These are phyloP conservation scores for Melanocharis versteri DNA, from an alignment of 2,113 vertebrate genomes.

Conservation along the genomic window DNA sequence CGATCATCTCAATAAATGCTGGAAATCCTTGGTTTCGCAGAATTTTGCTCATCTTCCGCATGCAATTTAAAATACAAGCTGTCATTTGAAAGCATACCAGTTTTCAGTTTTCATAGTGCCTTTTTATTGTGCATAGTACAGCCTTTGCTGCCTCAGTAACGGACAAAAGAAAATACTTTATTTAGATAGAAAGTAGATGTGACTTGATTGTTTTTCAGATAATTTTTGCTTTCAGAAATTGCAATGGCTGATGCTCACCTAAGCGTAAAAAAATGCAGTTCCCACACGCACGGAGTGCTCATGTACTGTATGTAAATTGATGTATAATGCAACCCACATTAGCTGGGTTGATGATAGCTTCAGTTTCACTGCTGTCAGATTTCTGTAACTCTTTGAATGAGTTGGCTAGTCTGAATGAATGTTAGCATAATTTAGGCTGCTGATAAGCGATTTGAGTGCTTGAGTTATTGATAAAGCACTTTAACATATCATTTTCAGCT, in stretches of 20 bases:
- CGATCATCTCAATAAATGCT: neutral
- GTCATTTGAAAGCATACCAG: neutral
- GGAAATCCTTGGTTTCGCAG: neutral
- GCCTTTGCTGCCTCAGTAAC: neutral
- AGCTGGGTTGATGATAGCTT: slow-evolving; percentile 58
- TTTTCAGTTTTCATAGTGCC: neutral
- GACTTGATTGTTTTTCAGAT: slow-evolving; percentile 45
- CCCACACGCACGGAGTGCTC: neutral
- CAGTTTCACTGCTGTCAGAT: slow-evolving; percentile 71
- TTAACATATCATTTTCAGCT: slow-evolving; percentile 74
- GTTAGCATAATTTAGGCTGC: slow-evolving; percentile 81
- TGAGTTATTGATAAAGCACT: slow-evolving; percentile 85
- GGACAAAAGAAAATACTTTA: neutral
- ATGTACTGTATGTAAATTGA: slow-evolving; percentile 71
- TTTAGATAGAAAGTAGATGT: neutral
- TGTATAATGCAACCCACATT: slow-evolving; percentile 75
- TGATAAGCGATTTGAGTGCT: slow-evolving; percentile 72
- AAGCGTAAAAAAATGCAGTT: slow-evolving; percentile 49
- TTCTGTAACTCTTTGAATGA: slow-evolving; percentile 74
- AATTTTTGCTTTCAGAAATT: slow-evolving; percentile 71
- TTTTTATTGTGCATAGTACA: neutral
- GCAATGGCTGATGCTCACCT: slow-evolving; percentile 70
- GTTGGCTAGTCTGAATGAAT: slow-evolving; percentile 64
- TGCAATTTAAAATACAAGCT: neutral
- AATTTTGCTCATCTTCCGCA: neutral